Base-by-base conservation (phyloP, 2,797 vertebrate genomes). In the Vespertilio murinus region DNA sequence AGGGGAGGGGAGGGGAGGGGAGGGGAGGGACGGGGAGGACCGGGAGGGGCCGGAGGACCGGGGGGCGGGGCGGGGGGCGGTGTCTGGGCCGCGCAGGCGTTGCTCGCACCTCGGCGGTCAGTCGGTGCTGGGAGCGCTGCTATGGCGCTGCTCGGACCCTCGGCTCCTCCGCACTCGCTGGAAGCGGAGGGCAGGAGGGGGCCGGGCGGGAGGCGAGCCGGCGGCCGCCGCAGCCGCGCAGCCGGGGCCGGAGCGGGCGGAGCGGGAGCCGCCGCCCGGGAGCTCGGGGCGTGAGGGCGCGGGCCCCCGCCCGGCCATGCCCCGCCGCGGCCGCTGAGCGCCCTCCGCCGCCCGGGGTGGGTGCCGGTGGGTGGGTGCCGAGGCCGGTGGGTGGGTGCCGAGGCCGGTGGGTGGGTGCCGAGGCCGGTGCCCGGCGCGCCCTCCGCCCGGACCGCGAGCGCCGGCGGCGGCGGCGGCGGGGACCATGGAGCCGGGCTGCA, bases 401-500 rank as follows among this genome's bases (percentile, higher is more conserved):
- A n/a, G n/a, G n/a, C n/a, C n/a, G n/a, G 40, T 5, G 40, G 40
- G 40, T 5, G 40, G 40, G 40, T 42, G 40, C 89, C 81, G 95
- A 89, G 52, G 38, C 83, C 49, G 91, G 97, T 35, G 84, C 67
- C 93, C 56, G 18, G n/a, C n/a, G 86, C 81, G 77, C 38, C 94
- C 73, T 78, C 78, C 82, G 94, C 93, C 94, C 78, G 25, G 71
- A 54, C 25, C 69, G 40, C 64, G 45, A 95, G 94, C 38, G 90
- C 40, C 38, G 88, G 82, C 79, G 81, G 97, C 88, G 71, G 96
- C 20, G 92, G 73, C 97, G 98, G 98, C 96, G 78, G 92, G 96
- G 97, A 98, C 97, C 96, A 99, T 99, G 99, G 99, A 99, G 97
- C 98, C 98, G 98, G 99, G 99, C 98, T 99, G 98, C 98, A 99